Conservation (phyloP, 2,797 vertebrate species). For the Percopsis omiscomaycus region DNA sequence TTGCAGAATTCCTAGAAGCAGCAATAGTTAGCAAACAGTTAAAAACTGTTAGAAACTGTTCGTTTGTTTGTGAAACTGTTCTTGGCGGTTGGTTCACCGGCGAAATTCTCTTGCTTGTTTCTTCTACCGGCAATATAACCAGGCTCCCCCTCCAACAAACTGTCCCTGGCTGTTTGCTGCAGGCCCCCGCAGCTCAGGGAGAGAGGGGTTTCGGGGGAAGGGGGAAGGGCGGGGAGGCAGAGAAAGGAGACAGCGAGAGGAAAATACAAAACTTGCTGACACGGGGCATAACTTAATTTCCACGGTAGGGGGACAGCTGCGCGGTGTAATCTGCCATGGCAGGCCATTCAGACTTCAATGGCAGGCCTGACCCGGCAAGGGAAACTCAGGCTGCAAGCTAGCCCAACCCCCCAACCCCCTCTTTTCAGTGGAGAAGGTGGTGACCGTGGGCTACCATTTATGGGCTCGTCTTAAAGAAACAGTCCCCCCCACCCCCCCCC, state of each 20-base stretch:
- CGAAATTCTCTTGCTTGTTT: too few species aligned
- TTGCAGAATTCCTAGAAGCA: too few species aligned
- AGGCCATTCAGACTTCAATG: constrained; percentile 99
- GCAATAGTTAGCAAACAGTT: too few species aligned
- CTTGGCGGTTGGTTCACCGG: too few species aligned
- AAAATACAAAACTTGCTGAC: constrained; percentile 93
- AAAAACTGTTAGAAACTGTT: too few species aligned
- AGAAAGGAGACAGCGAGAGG: constrained; percentile 75
- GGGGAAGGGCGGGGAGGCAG: constrained; percentile 57
- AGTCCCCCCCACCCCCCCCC: constrained; percentile 61
- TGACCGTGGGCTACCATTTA: constrained; percentile 92
- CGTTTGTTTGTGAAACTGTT: too few species aligned
- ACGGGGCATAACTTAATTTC: constrained; percentile 99
- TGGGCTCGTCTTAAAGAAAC: constrained; percentile 97
- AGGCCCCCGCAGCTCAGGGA: constrained; percentile 30
- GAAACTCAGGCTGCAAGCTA: constrained; percentile 86
- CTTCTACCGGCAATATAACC: too few species aligned
- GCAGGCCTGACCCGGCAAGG: constrained; percentile 96
- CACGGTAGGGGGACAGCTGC: constrained; percentile 99
- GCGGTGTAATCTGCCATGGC: constrained; percentile 98
- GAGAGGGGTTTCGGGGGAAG: constrained; percentile 62
- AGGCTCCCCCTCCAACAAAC: too few species aligned
- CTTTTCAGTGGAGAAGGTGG: constrained; percentile 89
- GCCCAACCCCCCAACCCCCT: constrained; percentile 64
- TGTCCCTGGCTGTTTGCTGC: too few species aligned